Conservation (phyloP, 2,113 vertebrate genomes). For the Larimichthys crocea region DNA sequence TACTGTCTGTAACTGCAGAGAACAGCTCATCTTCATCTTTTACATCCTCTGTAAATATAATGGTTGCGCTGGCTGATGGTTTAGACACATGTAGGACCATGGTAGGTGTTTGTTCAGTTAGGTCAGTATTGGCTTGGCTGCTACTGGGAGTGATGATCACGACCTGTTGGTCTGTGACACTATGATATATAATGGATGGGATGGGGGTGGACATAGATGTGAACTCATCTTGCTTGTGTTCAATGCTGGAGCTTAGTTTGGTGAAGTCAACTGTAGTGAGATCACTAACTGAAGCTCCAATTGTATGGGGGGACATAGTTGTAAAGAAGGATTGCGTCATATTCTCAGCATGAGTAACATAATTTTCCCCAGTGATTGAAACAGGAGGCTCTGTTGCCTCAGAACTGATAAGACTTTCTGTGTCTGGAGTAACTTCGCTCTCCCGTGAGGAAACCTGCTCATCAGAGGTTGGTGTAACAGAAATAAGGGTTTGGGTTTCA, state of each 20-base stretch:
- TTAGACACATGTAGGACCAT: conserved; percentile 73
- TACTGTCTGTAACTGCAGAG: conserved; percentile 63
- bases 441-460: conserved; percentile 49
- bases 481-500: conserved; percentile 65
- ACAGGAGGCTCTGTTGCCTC: conserved; percentile 21
- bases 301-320: conserved; percentile 3
- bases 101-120: conserved; percentile 69
- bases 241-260: conserved; percentile 45
- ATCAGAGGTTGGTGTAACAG: conserved; percentile 50
- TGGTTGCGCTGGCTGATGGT: conserved; percentile 63
- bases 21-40: conserved; percentile 75
- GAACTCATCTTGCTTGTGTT: conserved; percentile 44
- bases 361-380: conserved; percentile 14
- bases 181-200: conserved; percentile 72
- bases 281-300: conserved; percentile 27
- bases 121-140: conserved; percentile 59
- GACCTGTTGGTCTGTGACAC: conserved; percentile 73
- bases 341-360: conserved; percentile 20
- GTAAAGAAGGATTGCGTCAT: conserved; percentile 29
- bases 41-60: conserved; percentile 77
- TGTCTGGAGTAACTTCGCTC: conserved; percentile 11
- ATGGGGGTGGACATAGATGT: conserved; percentile 49
- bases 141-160: conserved; percentile 68
- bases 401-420: conserved; percentile 6
- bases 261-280: conserved; percentile 26